A percentile compares a stretch with the other conserved stretches of the same genome.
Evolutionary conservation across 2,113 vertebrate genomes (phyloP).

Genomic region (Clupea harengus): DNA sequence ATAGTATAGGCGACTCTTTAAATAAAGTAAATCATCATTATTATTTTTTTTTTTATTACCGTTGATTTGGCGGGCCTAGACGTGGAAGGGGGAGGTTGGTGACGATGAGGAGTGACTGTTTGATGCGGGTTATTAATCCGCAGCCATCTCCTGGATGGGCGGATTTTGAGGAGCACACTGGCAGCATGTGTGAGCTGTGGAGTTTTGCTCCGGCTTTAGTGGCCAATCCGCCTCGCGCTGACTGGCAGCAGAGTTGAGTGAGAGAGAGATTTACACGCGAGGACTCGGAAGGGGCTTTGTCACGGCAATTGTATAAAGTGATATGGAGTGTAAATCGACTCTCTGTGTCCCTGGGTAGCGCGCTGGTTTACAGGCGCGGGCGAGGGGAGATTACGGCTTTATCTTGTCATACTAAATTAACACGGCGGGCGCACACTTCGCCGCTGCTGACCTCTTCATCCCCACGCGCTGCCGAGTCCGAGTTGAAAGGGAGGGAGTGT

Average conservation of each 20-base stretch:
- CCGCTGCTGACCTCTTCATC: slow-evolving; percentile 91
- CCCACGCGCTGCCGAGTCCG: slow-evolving; percentile 51
- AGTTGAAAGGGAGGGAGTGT: not conserved
- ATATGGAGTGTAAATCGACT: slow-evolving; percentile 83
- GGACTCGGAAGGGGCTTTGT: slow-evolving; percentile 79
- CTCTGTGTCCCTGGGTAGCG: slow-evolving; percentile 76
- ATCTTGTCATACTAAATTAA: slow-evolving; percentile 98
- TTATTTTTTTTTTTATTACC: slow-evolving; percentile 20
- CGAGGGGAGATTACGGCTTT: slow-evolving; percentile 88
- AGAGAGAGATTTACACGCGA: slow-evolving; percentile 79
- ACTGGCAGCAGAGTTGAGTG: slow-evolving; percentile 72
- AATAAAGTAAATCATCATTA: not conserved
- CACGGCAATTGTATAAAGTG: slow-evolving; percentile 85
- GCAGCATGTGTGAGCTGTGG: slow-evolving; percentile 66
- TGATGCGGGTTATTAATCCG: slow-evolving; percentile 84
- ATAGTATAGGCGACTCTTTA: not conserved
- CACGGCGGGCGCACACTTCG: slow-evolving; percentile 77
- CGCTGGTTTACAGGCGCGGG: slow-evolving; percentile 71
- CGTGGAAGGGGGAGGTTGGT: not conserved
- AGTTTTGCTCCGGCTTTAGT: slow-evolving; percentile 65
- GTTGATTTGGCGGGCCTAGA: slow-evolving; percentile 24
- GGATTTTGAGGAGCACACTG: slow-evolving; percentile 58
- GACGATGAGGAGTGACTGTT: slow-evolving; percentile 38
- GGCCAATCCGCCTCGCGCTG: slow-evolving; percentile 65
- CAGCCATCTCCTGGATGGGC: slow-evolving; percentile 66